phyloP scores from a whole-genome alignment of 2,888 invertebrate genomes.

The Sialis fuliginosa region DNA sequence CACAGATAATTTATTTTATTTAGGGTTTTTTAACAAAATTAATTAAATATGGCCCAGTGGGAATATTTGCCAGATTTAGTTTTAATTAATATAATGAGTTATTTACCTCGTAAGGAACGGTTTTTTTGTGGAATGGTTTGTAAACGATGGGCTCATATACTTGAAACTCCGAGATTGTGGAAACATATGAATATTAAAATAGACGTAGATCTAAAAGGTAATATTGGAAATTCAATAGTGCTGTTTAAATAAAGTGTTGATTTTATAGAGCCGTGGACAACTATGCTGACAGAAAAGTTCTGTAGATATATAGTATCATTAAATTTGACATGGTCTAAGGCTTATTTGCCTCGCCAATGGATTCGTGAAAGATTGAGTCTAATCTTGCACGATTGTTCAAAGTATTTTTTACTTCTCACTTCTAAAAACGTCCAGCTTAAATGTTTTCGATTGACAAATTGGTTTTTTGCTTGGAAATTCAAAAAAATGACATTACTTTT shows the following conservation, averaged over 20 bases:
- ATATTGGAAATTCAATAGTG: background rate
- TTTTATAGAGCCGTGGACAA: slow-evolving; percentile 18
- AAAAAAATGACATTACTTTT: slow-evolving; percentile 21
- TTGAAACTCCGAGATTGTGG: slow-evolving; percentile 18
- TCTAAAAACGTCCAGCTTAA: slow-evolving; percentile 22
- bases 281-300: slow-evolving; percentile 19
- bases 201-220: slow-evolving; percentile 19
- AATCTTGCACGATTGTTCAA: slow-evolving; percentile 22
- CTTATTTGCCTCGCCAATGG: slow-evolving; percentile 22
- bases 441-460: slow-evolving; percentile 26
- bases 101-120: slow-evolving; percentile 17
- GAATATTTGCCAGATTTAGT: slow-evolving; percentile 16
- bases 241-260: background rate
- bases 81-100: slow-evolving; percentile 17
- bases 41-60: slow-evolving; percentile 10
- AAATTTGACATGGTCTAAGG: slow-evolving; percentile 29
- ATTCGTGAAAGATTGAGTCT: slow-evolving; percentile 22
- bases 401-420: slow-evolving; percentile 17
- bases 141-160: slow-evolving; percentile 16
- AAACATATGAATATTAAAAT: slow-evolving; percentile 17
- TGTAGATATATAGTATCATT: slow-evolving; percentile 26
- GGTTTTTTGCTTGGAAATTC: slow-evolving; percentile 27
- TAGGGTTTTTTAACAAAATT: no score
- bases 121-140: slow-evolving; percentile 19
- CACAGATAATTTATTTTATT: no score